phyloP scores from a whole-genome alignment of 1,140 invertebrate genomes.

The Drosophila willistoni region DNA sequence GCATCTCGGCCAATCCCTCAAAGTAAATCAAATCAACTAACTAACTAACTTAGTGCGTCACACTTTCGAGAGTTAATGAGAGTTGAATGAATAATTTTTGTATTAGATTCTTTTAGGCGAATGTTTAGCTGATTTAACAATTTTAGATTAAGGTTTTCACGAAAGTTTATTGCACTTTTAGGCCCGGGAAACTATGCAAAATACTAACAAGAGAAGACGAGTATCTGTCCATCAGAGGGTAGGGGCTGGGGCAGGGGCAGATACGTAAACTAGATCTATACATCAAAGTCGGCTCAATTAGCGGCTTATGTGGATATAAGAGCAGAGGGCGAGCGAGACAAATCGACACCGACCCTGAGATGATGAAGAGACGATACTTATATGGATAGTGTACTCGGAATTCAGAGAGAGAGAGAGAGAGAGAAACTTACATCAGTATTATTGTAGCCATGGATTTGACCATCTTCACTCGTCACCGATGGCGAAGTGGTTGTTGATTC shows the following conservation, averaged over 20 bases:
- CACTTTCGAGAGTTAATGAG: neutral
- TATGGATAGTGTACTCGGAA: too few species aligned
- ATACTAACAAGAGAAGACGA: neutral
- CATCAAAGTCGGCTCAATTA: conserved; percentile 60
- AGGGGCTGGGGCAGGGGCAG: neutral
- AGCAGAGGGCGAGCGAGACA: neutral
- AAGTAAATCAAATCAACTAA: too few species aligned
- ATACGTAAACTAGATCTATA: conserved; percentile 32
- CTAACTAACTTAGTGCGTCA: too few species aligned
- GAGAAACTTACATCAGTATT: conserved; percentile 73
- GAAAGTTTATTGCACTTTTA: too few species aligned
- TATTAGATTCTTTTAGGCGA: neutral
- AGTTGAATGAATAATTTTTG: neutral
- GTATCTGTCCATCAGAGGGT: too few species aligned
- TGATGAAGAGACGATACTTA: too few species aligned
- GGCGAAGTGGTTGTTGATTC: conserved; percentile 66
- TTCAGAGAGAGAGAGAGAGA: neutral
- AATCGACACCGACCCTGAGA: too few species aligned
- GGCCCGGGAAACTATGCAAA: neutral
- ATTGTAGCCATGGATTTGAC: conserved; percentile 75
- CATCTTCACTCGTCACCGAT: conserved; percentile 66
- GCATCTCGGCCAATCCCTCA: too few species aligned
- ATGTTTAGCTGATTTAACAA: too few species aligned
- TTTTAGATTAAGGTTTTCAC: neutral
- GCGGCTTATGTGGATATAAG: conserved; percentile 31